Evolutionary conservation across 2,797 vertebrate species (phyloP).

Genomic region (Pempheris klunzingeri): DNA sequence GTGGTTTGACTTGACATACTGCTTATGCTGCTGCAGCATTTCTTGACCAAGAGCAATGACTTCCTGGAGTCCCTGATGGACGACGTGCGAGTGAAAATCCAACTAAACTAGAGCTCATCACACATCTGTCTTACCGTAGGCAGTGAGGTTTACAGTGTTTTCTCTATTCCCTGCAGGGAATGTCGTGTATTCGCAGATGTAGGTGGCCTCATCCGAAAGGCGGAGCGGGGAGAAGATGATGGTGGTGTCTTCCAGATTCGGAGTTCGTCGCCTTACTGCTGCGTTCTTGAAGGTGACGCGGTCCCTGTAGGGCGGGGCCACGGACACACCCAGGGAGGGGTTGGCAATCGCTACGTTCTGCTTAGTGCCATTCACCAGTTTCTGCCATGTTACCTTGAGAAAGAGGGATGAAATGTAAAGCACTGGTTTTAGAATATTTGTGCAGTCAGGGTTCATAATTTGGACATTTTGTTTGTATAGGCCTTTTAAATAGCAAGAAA

Average conservation of each 20-base stretch:
- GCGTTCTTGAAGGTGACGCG: slow-evolving; percentile 91
- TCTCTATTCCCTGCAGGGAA: slow-evolving; percentile 96
- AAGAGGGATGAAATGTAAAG: neutral
- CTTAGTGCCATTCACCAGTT: slow-evolving; percentile 93
- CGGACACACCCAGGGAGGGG: slow-evolving; percentile 93
- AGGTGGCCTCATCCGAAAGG: slow-evolving; percentile 92
- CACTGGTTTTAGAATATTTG: too few species aligned
- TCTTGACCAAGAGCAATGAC: too few species aligned
- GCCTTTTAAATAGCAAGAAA: too few species aligned
- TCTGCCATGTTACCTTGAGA: slow-evolving; percentile 93
- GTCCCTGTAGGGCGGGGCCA: slow-evolving; percentile 91
- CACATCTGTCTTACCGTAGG: slow-evolving; percentile 87
- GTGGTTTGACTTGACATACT: too few species aligned
- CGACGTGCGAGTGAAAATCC: neutral
- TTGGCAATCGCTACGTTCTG: slow-evolving; percentile 98
- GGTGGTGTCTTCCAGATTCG: slow-evolving; percentile 92
- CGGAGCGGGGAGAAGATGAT: slow-evolving; percentile 91
- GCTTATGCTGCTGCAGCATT: neutral
- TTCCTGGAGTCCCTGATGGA: too few species aligned
- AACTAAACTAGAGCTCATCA: neutral
- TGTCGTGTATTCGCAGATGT: slow-evolving; percentile 99
- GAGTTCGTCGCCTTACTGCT: slow-evolving; percentile 90
- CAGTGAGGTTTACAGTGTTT: slow-evolving; percentile 95
- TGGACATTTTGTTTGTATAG: too few species aligned
- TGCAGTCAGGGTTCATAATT: too few species aligned